These are phyloP conservation scores for Drosophila ambigua DNA, from an alignment of 1,140 invertebrate species.

Conservation along the genomic window DNA sequence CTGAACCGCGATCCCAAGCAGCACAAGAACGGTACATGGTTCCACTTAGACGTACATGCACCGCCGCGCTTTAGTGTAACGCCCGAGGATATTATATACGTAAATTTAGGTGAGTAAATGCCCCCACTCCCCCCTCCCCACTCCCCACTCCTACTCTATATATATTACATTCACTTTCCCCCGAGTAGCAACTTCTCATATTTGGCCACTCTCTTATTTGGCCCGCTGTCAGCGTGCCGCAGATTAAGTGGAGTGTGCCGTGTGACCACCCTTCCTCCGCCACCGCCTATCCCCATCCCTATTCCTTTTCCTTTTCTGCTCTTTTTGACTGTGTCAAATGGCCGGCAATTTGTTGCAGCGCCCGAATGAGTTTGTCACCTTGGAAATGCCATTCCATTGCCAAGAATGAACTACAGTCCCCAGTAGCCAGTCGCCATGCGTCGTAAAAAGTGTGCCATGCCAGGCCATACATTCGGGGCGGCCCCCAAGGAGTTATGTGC, in stretches of 20 bases:
- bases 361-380: conserved; percentile 75
- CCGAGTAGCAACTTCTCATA: conserved; percentile 22
- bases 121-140: not conserved
- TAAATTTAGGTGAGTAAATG: conserved; percentile 89
- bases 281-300: too few species aligned
- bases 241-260: conserved; percentile 59
- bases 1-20: conserved; percentile 95
- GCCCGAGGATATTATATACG: conserved; percentile 97
- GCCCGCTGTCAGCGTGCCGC: conserved; percentile 29
- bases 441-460: conserved; percentile 43
- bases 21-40: conserved; percentile 97
- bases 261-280: conserved; percentile 4
- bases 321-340: conserved; percentile 76
- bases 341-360: conserved; percentile 72
- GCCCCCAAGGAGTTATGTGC: conserved; percentile 43
- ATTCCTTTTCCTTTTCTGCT: not conserved
- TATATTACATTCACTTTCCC: conserved; percentile 31
- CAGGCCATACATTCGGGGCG: too few species aligned
- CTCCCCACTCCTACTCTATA: not conserved
- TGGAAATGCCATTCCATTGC: conserved; percentile 28
- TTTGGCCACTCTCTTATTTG: conserved; percentile 44
- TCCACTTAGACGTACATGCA: conserved; percentile 97
- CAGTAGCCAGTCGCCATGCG: conserved; percentile 3
- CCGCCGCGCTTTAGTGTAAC: conserved; percentile 96
- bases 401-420: conserved; percentile 27